These are phyloP conservation scores for Tryphoninae sp. DNA, from an alignment of 2,888 invertebrate genomes.

Conservation along the genomic window DNA sequence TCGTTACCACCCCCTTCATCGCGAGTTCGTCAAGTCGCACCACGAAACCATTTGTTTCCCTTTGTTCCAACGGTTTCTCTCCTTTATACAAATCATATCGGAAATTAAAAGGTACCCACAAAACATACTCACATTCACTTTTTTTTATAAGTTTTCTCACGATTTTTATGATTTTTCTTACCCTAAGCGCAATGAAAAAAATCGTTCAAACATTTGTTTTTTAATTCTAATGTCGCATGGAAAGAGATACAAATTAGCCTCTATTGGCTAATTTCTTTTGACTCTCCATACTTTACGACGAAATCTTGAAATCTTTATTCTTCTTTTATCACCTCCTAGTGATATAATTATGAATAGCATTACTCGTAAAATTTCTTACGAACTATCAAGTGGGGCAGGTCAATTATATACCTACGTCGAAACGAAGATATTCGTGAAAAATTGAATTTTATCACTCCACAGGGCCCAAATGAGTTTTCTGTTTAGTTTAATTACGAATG, in stretches of 20 bases:
- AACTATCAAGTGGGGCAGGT: not conserved
- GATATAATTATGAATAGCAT: not conserved
- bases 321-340: constrained; percentile 4
- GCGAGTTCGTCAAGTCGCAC: constrained; percentile 32
- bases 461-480: constrained; percentile 49
- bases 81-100: not conserved
- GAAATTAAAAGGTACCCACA: no score
- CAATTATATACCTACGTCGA: constrained; percentile 5
- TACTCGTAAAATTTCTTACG: not conserved
- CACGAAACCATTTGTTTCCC: not conserved
- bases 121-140: no score
- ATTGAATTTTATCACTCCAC: constrained; percentile 47
- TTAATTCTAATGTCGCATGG: no score
- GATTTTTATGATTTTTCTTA: no score
- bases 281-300: not conserved
- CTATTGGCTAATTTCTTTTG: no score
- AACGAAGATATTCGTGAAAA: constrained; percentile 55
- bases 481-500: constrained; percentile 59
- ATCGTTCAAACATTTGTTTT: no score
- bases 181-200: no score
- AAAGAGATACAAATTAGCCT: no score
- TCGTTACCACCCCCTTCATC: constrained; percentile 59
- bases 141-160: no score
- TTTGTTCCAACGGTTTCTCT: not conserved
- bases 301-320: not conserved